Conservation (phyloP, 2,113 vertebrate genomes). For the Callithrix jacchus region DNA sequence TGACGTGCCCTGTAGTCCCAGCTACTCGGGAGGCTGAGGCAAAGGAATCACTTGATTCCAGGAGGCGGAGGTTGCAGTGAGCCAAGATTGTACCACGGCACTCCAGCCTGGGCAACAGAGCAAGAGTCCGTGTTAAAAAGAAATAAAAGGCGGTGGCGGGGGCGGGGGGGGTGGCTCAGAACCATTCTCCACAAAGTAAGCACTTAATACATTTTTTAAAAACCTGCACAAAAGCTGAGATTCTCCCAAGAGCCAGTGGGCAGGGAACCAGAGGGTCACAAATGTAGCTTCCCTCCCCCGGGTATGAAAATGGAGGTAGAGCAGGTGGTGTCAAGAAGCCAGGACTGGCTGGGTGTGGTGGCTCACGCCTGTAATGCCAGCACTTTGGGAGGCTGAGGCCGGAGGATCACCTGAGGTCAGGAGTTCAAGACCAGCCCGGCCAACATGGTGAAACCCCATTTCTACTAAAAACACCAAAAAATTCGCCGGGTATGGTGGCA, state of each 20-base stretch:
- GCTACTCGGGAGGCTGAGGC: no score
- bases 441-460: not conserved
- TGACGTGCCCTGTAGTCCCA: no score
- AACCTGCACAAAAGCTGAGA: not conserved
- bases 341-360: fast-evolving
- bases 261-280: not conserved
- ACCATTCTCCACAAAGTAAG: not conserved
- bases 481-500: not conserved
- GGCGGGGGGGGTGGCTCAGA: no score
- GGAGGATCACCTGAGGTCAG: not conserved
- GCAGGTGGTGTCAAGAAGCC: not conserved
- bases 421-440: not conserved
- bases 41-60: no score
- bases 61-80: no score
- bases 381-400: not conserved
- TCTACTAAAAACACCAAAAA: not conserved
- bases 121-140: no score
- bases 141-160: no score
- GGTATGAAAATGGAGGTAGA: not conserved
- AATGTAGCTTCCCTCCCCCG: not conserved
- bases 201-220: not conserved
- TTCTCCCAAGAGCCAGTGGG: not conserved
- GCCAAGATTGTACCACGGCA: no score
- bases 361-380: not conserved
- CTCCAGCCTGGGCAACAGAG: no score